These are phyloP conservation scores for Semibalanus balanoides DNA, from an alignment of 1,140 invertebrate genomes.

Conservation along the genomic window DNA sequence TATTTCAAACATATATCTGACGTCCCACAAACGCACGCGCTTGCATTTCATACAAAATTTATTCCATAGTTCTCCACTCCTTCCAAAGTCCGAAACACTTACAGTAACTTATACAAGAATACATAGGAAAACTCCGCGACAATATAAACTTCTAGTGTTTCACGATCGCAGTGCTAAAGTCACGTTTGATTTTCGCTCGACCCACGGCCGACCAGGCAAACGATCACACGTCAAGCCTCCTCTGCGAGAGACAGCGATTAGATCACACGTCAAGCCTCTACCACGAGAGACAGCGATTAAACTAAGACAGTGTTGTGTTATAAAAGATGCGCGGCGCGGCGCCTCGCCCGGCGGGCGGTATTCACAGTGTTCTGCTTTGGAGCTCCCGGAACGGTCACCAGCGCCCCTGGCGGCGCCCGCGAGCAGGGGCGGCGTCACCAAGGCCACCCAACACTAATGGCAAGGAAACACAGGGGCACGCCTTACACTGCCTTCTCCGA, in stretches of 20 bases:
- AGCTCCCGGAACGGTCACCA: not conserved
- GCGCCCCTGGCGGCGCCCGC: no score
- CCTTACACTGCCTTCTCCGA: not conserved
- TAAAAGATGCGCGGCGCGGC: not conserved
- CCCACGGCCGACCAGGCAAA: not conserved
- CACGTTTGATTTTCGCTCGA: not conserved
- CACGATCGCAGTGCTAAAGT: not conserved
- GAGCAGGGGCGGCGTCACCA: no score
- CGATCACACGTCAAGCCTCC: not conserved
- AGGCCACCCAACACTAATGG: not conserved
- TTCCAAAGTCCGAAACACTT: not conserved
- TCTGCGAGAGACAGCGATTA: not conserved
- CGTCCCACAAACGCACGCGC: no score
- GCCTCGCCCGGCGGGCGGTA: not conserved
- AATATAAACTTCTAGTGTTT: not conserved
- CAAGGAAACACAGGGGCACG: not conserved
- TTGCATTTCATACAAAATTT: constrained; percentile 1
- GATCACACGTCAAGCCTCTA: not conserved
- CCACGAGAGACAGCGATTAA: not conserved
- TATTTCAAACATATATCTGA: no score
- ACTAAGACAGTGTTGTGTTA: not conserved
- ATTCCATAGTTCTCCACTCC: not conserved
- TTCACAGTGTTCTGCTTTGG: not conserved
- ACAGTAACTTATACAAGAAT: not conserved
- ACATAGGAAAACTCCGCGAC: not conserved